Evolutionary conservation across 2,113 vertebrate species (phyloP), one percentile per base, ranked within the genome.

Genomic region (Aptenodytes forsteri): DNA sequence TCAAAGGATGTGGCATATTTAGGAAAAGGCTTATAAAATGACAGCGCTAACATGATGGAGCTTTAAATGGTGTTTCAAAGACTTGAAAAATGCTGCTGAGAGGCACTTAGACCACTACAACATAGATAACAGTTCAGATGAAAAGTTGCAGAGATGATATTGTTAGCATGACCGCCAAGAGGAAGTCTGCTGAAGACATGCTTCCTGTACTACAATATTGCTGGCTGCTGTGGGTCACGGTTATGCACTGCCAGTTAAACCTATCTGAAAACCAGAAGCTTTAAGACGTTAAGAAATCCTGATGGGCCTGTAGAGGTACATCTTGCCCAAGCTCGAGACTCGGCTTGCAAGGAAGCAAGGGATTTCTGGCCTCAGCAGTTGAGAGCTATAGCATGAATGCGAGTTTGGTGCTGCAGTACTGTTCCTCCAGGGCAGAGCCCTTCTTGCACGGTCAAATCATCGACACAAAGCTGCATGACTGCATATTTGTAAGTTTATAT

Each of bases 1-100:
- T 47, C 32, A 4, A 66, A 64, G 71, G 42, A 50, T 1, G 1
- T 52, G 27, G 34, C 0, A 0, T 29, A 18, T 21, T 32, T 80
- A 54, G 46, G 38, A 71, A 42, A 38, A 27, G 15, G 36, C 58
- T 73, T 47, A 25, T 69, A n/a, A 61, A 52, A 42, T 27, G 26
- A 32, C 29, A 32, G 36, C 3, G 87, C 46, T 34, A 17, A 46
- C 11, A 5, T 8, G 34, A 26, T 19, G 62, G 34, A 26, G 46
- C 20, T 44, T 55, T 58, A 46, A 52, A 25, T 20, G 21, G 13
- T 18, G 16, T 78, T 61, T 65, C 61, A n/a, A 12, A 76, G 76
- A 67, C 10, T 1, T 38, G 10, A 70, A 56, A 77, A 81, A 44
- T 10, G 59, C 67, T 94, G 79, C 75, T 23, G 34, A 66, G 89